These are phyloP conservation scores for Druceiella hillmani DNA, from an alignment of 2,888 invertebrate genomes.

Conservation along the genomic window DNA sequence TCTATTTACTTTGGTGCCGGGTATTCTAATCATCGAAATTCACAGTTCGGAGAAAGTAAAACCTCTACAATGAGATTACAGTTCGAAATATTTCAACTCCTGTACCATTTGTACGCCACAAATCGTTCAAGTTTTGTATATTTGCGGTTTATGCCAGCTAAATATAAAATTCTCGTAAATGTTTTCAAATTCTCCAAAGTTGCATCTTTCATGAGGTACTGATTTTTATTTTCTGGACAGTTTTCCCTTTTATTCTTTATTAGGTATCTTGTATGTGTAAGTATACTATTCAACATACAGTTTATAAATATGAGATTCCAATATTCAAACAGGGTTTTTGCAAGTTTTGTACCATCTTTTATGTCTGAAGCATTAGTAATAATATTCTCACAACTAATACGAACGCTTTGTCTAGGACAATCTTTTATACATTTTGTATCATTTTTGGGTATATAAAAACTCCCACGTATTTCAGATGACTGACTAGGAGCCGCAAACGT, in stretches of 20 bases:
- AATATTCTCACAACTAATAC: not conserved
- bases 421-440: not conserved
- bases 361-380: not conserved
- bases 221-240: not conserved
- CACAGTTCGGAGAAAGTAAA: no score
- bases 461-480: not conserved
- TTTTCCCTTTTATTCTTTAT: not conserved
- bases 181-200: no score
- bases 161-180: no score
- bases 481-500: not conserved
- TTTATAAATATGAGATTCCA: not conserved
- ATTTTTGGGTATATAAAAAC: not conserved
- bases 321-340: not conserved
- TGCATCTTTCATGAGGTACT: not conserved
- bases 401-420: slow-evolving; percentile 1
- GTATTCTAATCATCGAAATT: no score
- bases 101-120: no score
- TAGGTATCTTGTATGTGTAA: not conserved
- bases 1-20: no score
- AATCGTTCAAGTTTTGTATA: no score
- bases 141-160: no score
- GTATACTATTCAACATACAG: not conserved
- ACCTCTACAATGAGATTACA: no score
- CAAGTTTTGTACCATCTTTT: not conserved
- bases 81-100: no score